Evolutionary conservation across 2,888 invertebrate species (phyloP).

Genomic region (Cerceris rybyensis): DNA sequence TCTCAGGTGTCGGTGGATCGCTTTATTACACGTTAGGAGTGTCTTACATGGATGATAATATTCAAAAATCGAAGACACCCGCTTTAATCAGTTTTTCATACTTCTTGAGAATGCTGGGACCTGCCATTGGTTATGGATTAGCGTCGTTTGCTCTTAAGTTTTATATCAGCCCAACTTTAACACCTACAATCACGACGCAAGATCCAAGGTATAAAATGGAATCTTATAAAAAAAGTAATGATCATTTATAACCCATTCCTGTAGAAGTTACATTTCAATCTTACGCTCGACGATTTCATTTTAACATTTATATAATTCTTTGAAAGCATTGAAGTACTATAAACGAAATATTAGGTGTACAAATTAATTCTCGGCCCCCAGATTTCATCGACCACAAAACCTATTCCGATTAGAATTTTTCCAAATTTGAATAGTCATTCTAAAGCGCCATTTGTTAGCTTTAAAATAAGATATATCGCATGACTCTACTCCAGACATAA

Average conservation of each 20-base stretch:
- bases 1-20: conserved; percentile 88
- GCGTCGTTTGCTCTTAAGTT: conserved; percentile 86
- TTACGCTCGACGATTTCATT: not conserved
- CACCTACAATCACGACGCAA: conserved; percentile 85
- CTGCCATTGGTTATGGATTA: conserved; percentile 87
- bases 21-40: conserved; percentile 88
- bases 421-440: too few relatives aligned
- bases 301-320: not conserved
- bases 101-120: conserved; percentile 87
- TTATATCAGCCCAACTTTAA: conserved; percentile 86
- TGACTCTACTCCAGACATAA: too few relatives aligned
- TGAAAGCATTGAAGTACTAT: too few relatives aligned
- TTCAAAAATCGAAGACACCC: conserved; percentile 89
- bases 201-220: conserved; percentile 83
- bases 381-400: too few relatives aligned
- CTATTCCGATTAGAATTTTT: too few relatives aligned
- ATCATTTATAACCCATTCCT: not conserved
- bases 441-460: too few relatives aligned
- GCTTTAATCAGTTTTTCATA: conserved; percentile 87
- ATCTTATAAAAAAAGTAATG: not conserved
- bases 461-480: too few relatives aligned
- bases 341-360: too few relatives aligned
- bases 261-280: not conserved
- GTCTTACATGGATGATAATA: conserved; percentile 90
- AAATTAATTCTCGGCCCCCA: too few relatives aligned